Conservation (phyloP, 2,888 invertebrate species). For the Geophilus truncorum region DNA sequence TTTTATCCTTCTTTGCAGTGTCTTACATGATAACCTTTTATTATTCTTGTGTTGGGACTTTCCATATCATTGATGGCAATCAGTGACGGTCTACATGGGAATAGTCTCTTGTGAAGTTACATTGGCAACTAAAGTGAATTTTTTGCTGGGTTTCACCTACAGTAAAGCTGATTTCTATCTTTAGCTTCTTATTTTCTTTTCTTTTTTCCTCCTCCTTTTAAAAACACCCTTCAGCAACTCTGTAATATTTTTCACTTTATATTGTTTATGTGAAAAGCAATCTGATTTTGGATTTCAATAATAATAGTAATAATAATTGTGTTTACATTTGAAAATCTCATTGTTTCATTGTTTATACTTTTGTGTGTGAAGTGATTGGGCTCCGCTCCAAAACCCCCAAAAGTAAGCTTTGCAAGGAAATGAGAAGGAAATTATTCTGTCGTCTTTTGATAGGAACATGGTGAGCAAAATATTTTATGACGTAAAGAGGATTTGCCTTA, state of each 20-base stretch:
- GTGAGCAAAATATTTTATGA: conserved; percentile 27
- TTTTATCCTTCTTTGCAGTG: not conserved
- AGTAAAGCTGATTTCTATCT: not conserved
- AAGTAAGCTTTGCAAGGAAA: conserved; percentile 1
- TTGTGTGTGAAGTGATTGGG: not conserved
- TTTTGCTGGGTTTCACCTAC: not conserved
- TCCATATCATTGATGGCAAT: not conserved
- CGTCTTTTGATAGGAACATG: conserved; percentile 24
- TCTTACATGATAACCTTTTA: not conserved
- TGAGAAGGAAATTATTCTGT: conserved; percentile 15
- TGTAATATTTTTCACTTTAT: not conserved
- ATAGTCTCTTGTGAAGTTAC: not conserved
- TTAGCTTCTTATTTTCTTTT: not conserved
- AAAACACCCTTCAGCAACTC: not conserved
- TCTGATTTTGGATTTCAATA: not conserved
- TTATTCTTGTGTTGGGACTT: not conserved
- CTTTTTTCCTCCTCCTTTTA: not conserved
- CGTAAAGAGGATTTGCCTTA: conserved; percentile 27
- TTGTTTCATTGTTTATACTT: not conserved
- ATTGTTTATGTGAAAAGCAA: not conserved
- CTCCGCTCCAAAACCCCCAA: not conserved
- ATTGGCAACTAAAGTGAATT: not conserved
- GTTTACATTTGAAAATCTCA: not conserved
- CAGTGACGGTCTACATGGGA: not conserved
- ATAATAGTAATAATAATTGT: not conserved